These are phyloP conservation scores for Zoroaster sp. DNA, from an alignment of 53 echinoderm and acorn worm genomes.

Conservation along the genomic window DNA sequence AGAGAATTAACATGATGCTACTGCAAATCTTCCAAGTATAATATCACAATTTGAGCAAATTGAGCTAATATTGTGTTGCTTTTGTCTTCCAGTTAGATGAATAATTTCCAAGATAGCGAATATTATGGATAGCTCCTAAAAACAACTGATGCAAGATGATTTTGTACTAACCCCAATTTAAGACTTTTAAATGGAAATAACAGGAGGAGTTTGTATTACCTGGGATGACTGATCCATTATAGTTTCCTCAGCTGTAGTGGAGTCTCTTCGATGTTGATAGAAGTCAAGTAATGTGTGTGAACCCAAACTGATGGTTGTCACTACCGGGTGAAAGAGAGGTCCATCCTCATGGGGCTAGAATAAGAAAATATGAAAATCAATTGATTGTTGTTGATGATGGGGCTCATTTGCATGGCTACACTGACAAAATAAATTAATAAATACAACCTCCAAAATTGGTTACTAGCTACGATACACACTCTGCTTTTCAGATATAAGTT, in stretches of 20 bases:
- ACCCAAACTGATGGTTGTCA: conserved; percentile 92
- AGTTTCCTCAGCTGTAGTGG: neutral
- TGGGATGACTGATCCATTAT: neutral
- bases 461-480: too few relatives aligned
- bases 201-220: neutral
- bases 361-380: neutral
- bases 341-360: conserved; percentile 95
- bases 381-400: too few relatives aligned
- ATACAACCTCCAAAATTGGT: neutral
- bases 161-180: too few relatives aligned
- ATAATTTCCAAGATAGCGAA: too few relatives aligned
- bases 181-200: too few relatives aligned
- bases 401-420: too few relatives aligned
- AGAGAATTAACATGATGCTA: too few relatives aligned
- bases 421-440: neutral
- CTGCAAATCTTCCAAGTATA: too few relatives aligned
- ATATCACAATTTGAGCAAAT: too few relatives aligned
- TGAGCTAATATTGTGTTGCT: too few relatives aligned
- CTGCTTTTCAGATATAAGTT: too few relatives aligned
- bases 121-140: neutral
- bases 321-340: conserved; percentile 87
- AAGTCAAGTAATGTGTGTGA: conserved; percentile 90
- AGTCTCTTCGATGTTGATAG: conserved; percentile 68
- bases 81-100: too few relatives aligned
- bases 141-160: neutral